A percentile compares a stretch with the other conserved stretches of the same genome.
These are phyloP conservation scores for Ambastaia sidthimunki DNA, from an alignment of 2,797 vertebrate genomes.

Conservation along the genomic window DNA sequence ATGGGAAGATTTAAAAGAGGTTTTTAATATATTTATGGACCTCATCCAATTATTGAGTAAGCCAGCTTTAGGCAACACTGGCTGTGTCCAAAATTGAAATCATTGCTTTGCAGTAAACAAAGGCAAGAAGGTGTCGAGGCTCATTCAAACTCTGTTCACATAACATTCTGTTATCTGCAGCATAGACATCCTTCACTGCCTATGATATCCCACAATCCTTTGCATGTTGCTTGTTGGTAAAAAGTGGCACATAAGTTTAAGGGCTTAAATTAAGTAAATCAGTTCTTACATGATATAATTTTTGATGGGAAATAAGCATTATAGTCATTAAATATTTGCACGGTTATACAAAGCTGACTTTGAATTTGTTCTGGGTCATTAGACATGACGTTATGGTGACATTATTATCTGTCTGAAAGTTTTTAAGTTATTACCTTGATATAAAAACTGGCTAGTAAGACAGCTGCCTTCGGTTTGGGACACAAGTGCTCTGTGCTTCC, in stretches of 20 bases:
- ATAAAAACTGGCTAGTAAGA: neutral
- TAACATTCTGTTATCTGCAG: no score
- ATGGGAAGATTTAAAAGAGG: conserved; percentile 43
- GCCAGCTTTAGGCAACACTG: neutral
- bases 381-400: neutral
- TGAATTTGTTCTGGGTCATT: neutral
- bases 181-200: no score
- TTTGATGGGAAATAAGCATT: neutral
- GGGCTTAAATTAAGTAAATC: no score
- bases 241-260: no score
- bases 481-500: neutral
- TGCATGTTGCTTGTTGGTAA: no score
- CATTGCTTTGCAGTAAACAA: no score
- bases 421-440: neutral
- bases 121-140: no score
- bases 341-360: neutral
- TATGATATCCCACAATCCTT: no score
- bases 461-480: neutral
- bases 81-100: conserved; percentile 8
- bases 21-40: no score
- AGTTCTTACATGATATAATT: neutral
- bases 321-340: neutral
- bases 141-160: no score
- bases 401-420: neutral
- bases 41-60: no score